These are phyloP conservation scores for Solen grandis DNA, from an alignment of 1,140 invertebrate genomes.

Conservation along the genomic window DNA sequence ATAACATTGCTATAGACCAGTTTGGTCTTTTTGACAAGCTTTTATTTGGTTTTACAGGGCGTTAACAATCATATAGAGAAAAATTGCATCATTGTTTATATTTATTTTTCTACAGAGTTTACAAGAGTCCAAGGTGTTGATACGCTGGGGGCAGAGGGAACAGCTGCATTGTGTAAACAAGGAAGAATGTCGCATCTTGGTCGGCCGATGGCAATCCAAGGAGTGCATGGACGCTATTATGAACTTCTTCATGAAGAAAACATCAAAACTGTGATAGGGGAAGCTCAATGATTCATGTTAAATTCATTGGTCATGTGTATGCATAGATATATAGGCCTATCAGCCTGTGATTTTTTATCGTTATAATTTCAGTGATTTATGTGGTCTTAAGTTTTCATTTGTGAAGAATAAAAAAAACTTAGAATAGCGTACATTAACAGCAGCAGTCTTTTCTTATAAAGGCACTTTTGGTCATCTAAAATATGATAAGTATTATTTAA, in stretches of 20 bases:
- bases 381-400: background rate
- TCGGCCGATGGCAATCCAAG: slow-evolving; percentile 84
- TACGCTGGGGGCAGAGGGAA: slow-evolving; percentile 80
- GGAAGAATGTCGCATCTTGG: slow-evolving; percentile 83
- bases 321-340: background rate
- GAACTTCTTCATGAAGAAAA: slow-evolving; percentile 80
- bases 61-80: no score
- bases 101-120: slow-evolving; percentile 81
- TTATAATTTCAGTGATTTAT: background rate
- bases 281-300: background rate
- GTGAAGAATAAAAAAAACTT: background rate
- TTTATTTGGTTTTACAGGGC: no score
- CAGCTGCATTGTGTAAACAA: slow-evolving; percentile 83
- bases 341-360: background rate
- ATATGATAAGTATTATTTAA: no score
- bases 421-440: background rate
- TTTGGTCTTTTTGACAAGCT: no score
- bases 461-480: no score
- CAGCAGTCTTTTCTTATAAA: background rate
- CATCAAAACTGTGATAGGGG: slow-evolving; percentile 58
- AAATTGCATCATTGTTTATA: no score
- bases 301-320: background rate
- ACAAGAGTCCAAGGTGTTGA: slow-evolving; percentile 83
- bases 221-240: slow-evolving; percentile 84
- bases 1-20: no score